phyloP scores from a whole-genome alignment of 2,113 vertebrate genomes.

The Furnarius figulus region DNA sequence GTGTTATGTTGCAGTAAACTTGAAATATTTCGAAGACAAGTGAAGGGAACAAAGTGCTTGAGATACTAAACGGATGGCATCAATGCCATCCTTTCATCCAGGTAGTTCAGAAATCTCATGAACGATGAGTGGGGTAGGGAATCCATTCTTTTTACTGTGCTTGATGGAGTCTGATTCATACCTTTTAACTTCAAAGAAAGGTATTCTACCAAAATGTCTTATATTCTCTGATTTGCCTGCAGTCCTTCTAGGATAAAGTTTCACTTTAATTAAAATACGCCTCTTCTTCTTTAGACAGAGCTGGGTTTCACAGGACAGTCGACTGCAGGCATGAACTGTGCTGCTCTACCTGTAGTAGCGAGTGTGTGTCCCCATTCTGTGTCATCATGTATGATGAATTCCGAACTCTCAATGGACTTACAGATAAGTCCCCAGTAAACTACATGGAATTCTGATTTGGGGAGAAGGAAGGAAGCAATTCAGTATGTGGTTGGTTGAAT shows the following conservation, averaged over 20 bases:
- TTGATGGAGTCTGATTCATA: neutral
- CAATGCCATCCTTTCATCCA: neutral
- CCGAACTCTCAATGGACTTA: neutral
- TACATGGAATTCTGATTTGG: neutral
- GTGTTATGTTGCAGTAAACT: constrained; percentile 1
- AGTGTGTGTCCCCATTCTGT: neutral
- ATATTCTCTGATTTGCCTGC: neutral
- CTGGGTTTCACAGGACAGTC: neutral
- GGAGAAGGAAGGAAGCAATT: neutral
- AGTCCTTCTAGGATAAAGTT: neutral
- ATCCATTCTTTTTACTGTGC: neutral
- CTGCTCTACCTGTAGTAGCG: neutral
- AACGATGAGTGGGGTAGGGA: neutral
- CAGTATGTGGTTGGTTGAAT: neutral
- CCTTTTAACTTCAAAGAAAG: neutral
- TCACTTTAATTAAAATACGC: neutral
- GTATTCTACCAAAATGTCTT: neutral
- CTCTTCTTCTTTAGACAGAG: neutral
- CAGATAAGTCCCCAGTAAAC: neutral
- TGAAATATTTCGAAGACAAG: neutral
- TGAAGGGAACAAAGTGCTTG: neutral
- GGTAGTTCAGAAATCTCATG: neutral
- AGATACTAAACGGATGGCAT: neutral
- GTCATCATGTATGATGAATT: neutral
- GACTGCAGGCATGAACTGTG: neutral